Evolutionary conservation across 2,797 vertebrate genomes (phyloP), one percentile per base, ranked within the genome.

Genomic region (Ataeniobius toweri): DNA sequence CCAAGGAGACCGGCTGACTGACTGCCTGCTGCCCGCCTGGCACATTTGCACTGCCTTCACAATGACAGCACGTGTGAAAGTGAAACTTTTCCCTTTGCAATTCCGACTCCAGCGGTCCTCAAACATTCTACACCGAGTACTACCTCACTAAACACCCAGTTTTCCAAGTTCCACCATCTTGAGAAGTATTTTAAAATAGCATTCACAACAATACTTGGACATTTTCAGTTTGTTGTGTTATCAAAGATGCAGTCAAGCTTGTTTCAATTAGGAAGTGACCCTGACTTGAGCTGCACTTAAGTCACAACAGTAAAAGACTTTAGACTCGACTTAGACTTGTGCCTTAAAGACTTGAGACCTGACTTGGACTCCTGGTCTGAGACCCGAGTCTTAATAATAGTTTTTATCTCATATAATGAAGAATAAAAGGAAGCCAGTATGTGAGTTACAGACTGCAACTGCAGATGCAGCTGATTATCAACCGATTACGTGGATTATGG

Each of bases 1-100:
- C 97, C 97, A 96, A 95, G 46, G 97, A 96, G 97, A 97, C 96
- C 94, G 96, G 96, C 85, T 85, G 85, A 82, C 81, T 88, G 84
- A 96, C 96, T 96, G 85, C 26, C 75, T 90, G 78, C 84, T 90
- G 86, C 74, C 87, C 79, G 84, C 80, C 85, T 90, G 88, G 78
- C 85, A 86, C 77, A 13, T 76, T 97, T 96, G 96, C 96, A 96
- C 95, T 82, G 83, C 92, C 94, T 96, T 94, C 94, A 94, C 89
- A 95, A 96, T 96, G 80, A 91, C 83, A 85, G 81, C 84, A 80
- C 93, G 93, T 95, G 96, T 97, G 97, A 97, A 96, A 97, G 96
- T 93, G 95, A 95, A 95, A 97, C 85, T 92, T 86, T 77, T 72
- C 71, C 12, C 48, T 51, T 80, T 31, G 6, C 74, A 69, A 71